Evolutionary conservation across 2,113 vertebrate genomes (phyloP).

Genomic region (Boulengeromyrus knoepffleri): DNA sequence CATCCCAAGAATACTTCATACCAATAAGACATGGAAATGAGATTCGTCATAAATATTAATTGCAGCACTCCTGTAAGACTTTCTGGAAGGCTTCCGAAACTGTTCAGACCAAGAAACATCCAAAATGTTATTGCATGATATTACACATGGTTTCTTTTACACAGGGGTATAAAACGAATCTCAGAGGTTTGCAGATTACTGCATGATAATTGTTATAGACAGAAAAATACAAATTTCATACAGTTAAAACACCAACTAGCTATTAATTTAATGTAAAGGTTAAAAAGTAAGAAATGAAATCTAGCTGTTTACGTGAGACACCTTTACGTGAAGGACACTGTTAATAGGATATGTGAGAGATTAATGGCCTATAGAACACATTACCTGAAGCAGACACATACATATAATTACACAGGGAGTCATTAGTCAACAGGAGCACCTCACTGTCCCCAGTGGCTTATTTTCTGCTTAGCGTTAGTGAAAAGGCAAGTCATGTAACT

Average conservation of each 20-base stretch:
- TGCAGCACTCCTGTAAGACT: not conserved
- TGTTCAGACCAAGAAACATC: not conserved
- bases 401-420: slow-evolving; percentile 20
- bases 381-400: slow-evolving; percentile 23
- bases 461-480: not conserved
- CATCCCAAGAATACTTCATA: not conserved
- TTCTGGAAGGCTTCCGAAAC: not conserved
- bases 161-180: not conserved
- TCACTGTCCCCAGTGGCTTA: not conserved
- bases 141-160: not conserved
- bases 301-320: not conserved
- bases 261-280: not conserved
- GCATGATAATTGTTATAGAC: not conserved
- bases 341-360: slow-evolving; percentile 20
- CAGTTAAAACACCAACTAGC: not conserved
- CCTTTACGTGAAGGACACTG: not conserved
- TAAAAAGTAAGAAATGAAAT: not conserved
- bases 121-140: not conserved
- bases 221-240: not conserved
- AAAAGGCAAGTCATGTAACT: not conserved
- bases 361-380: slow-evolving; percentile 28
- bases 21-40: not conserved
- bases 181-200: not conserved
- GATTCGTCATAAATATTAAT: not conserved
- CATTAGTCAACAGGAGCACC: slow-evolving; percentile 11